These are phyloP conservation scores for Oncorhynchus kisutch DNA, from an alignment of 2,113 vertebrate species.

Conservation along the genomic window DNA sequence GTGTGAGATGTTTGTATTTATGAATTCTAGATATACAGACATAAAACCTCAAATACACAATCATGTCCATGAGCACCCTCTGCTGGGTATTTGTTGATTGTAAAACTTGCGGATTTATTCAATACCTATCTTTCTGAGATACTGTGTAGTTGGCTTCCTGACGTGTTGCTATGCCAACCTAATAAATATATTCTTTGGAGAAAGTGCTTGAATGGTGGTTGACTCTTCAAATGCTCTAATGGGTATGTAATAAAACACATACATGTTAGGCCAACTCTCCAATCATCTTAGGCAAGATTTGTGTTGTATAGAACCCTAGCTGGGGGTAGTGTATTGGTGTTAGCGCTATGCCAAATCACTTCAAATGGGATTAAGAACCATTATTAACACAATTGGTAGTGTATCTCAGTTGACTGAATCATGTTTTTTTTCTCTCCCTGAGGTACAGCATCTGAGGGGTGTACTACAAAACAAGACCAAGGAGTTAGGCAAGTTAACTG, in stretches of 20 bases:
- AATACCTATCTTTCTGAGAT: not conserved
- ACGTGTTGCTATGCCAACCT: slow-evolving; percentile 43
- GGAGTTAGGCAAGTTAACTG: no score
- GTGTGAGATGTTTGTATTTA: not conserved
- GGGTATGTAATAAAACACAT: not conserved
- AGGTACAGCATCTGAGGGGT: no score
- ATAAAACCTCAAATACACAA: not conserved
- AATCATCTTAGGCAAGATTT: not conserved
- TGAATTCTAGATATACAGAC: not conserved
- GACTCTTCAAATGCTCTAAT: slow-evolving; percentile 14
- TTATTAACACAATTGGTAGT: not conserved
- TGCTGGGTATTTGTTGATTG: not conserved
- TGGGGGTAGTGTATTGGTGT: not conserved
- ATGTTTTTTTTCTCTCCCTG: not conserved
- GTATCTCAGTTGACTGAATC: not conserved
- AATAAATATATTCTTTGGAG: slow-evolving; percentile 62
- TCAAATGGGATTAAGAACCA: not conserved
- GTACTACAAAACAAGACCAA: no score
- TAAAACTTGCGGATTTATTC: slow-evolving; percentile 51
- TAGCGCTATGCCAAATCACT: not conserved
- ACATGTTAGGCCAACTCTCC: not conserved
- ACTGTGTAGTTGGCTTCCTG: not conserved
- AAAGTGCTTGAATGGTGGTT: slow-evolving; percentile 1
- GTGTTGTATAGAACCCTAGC: not conserved
- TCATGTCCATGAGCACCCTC: not conserved